Evolutionary conservation across 2,113 vertebrate genomes (phyloP), one percentile per base, ranked within the genome.

Genomic region (Bufo gargarizans): DNA sequence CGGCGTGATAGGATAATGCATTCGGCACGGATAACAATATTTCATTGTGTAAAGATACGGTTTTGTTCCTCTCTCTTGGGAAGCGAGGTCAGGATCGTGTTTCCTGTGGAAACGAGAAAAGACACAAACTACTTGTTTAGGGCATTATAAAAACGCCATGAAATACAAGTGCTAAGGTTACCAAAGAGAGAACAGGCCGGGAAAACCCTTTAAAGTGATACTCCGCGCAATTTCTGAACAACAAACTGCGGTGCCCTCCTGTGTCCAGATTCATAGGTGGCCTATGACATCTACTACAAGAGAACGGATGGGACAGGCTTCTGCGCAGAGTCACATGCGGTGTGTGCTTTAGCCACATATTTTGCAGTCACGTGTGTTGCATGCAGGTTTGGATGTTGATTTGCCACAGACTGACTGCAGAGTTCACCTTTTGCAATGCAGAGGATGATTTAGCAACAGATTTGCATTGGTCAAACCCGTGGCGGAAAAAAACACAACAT

Each of bases 71-170:
- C 45, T 76, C 72, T 50, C 72, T 76, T 20, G 72, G 72, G 72
- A 50, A 20, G 2, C 7, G 50, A 76, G 72, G 72, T 76, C 72
- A 19, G 72, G 45, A 76, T 76, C 17, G 6, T 17, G 20, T 76
- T 76, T 76, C 72, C 45, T 76, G 72, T 11, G 19, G 72, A 76
- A 76, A 76, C 17, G 17, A 76, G 72, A 76, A 76, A 45, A 50
- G 43, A 74, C 45, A 19, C 43, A 74, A 71, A 71, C 33, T 13
- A 43, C 20, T 20, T 74, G 71, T 19, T 47, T 76, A 50, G 45
- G 9, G 43, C 17, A 49, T 50, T 20, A 3, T 8, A 50, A 33
- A 7, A 76, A 14, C 12, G 45, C 71, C n/a, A 50, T 7, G 4
- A 50, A 76, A 4, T 45, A 67, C 11, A 71, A 71, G 69, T 43